Percentiles rank a stretch among this genome's conserved stretches.
phyloP scores from a whole-genome alignment of 23 tunicate genomes.

The Ascidia mentula region DNA sequence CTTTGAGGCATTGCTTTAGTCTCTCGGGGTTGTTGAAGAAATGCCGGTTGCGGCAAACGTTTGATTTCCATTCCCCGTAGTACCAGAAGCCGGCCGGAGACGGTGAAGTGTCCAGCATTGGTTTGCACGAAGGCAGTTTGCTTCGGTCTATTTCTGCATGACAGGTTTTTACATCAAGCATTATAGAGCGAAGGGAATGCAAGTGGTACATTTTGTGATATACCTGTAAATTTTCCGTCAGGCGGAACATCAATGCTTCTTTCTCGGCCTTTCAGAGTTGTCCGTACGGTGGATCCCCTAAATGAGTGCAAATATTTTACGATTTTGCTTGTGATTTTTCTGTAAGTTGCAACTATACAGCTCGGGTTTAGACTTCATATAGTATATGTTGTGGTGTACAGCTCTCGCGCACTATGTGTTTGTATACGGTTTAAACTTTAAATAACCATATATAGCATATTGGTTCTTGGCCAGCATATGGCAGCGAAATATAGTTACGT shows the following conservation, averaged over 20 bases:
- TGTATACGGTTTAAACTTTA: too few relatives aligned
- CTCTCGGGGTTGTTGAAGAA: not conserved
- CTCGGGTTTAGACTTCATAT: too few relatives aligned
- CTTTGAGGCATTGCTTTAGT: not conserved
- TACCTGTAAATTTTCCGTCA: not conserved
- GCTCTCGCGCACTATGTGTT: too few relatives aligned
- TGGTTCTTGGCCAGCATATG: too few relatives aligned
- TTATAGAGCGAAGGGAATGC: too few relatives aligned
- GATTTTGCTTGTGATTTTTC: too few relatives aligned
- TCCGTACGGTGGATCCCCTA: not conserved
- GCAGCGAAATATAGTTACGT: too few relatives aligned
- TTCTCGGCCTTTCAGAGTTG: not conserved
- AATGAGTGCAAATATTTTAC: not conserved
- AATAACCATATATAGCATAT: too few relatives aligned
- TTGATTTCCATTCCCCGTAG: slow-evolving; percentile 1
- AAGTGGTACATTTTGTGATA: not conserved
- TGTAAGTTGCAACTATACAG: too few relatives aligned
- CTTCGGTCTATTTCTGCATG: not conserved
- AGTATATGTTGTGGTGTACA: too few relatives aligned
- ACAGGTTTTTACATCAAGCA: not conserved
- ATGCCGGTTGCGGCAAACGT: slow-evolving; percentile 7
- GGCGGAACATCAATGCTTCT: not conserved
- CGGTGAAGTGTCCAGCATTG: not conserved
- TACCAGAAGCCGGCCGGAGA: slow-evolving; percentile 12
- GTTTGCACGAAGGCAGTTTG: not conserved